Base-by-base conservation (phyloP, 2,888 invertebrate species). In the Dendrolimus houi region DNA sequence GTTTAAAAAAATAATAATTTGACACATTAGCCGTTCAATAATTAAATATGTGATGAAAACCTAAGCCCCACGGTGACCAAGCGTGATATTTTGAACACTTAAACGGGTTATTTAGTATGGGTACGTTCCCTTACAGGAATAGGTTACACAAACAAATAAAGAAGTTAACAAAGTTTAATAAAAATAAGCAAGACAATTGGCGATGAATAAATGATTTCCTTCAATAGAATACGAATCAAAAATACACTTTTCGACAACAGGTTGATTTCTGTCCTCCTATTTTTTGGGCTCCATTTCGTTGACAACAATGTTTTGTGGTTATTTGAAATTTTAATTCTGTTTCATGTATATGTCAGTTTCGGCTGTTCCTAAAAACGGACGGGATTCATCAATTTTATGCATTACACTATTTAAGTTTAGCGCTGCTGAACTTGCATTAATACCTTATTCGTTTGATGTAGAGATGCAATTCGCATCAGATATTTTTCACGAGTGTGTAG, bases 251-350 rank as follows among this genome's bases (percentile, higher is more conserved):
- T 72, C 64, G 65, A 61, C 67, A 79, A 72, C 82, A 81, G 80
- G 80, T 81, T 78, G 78, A 74, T 75, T 71, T 77, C 47, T 47
- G 47, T 12, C 12, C 47, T 9, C 47, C 9, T 47, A 9, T 70
- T 70, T 74, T 65, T 66, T 53, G 54, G 62, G 59, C 66, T 62
- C 29, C 29, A 29, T 63, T 66, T 68, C 64, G 79, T 80, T 83
- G 81, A 80, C 83, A 76, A 81, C 83, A 83, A 78, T 77, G 80
- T 76, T 70, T 70, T 64, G 64, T 55, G 61, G 74, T 70, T 76
- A 87, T 87, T 87, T 87, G 81, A 85, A 89, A 88, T 85, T 87
- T 79, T 84, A 85, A 88, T 85, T 79, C 72, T 70, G 69, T 75
- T 76, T 78, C 81, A 79, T 81, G 81, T 81, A 78, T 81, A 85